Conservation (phyloP, 2,113 vertebrate genomes). For the Pseudorhombus dupliciocellatus region DNA sequence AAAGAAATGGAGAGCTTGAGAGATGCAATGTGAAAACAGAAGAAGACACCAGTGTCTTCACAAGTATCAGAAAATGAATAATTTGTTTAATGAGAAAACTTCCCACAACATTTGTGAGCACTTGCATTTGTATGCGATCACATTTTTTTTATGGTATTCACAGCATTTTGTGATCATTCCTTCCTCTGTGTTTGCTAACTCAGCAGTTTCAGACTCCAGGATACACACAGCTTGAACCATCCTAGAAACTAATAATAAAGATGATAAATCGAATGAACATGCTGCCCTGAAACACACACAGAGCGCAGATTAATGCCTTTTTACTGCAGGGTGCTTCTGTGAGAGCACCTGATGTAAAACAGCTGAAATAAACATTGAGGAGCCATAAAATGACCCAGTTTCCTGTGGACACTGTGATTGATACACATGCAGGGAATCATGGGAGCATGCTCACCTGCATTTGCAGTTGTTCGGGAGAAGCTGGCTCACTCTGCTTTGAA, state of each 20-base stretch:
- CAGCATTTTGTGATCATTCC: slow-evolving; percentile 10
- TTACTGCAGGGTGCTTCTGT: slow-evolving; percentile 12
- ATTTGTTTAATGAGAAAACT: no score
- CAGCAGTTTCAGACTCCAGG: slow-evolving; percentile 34
- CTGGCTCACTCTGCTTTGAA: slow-evolving; percentile 49
- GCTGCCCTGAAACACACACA: slow-evolving; percentile 50
- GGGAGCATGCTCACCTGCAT: slow-evolving; percentile 67
- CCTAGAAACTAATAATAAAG: slow-evolving; percentile 52
- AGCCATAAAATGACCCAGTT: slow-evolving; percentile 52
- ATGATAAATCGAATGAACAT: slow-evolving; percentile 53
- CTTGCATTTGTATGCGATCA: no score
- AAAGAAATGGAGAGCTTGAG: slow-evolving; percentile 18
- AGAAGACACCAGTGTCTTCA: slow-evolving; percentile 13
- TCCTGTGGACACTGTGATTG: slow-evolving; percentile 27
- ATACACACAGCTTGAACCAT: slow-evolving; percentile 10
- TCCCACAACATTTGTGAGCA: no score
- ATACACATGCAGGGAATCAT: slow-evolving; percentile 24
- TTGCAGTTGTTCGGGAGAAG: slow-evolving; percentile 34
- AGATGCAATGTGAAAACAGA: not conserved
- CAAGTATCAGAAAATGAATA: no score
- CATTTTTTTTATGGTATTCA: slow-evolving; percentile 9
- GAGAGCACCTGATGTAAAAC: slow-evolving; percentile 6
- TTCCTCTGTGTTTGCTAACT: slow-evolving; percentile 22
- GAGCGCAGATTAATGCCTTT: slow-evolving; percentile 28
- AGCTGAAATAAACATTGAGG: slow-evolving; percentile 33